phyloP scores from a whole-genome alignment of 2,113 vertebrate genomes.

The Ardeotis arabs region DNA sequence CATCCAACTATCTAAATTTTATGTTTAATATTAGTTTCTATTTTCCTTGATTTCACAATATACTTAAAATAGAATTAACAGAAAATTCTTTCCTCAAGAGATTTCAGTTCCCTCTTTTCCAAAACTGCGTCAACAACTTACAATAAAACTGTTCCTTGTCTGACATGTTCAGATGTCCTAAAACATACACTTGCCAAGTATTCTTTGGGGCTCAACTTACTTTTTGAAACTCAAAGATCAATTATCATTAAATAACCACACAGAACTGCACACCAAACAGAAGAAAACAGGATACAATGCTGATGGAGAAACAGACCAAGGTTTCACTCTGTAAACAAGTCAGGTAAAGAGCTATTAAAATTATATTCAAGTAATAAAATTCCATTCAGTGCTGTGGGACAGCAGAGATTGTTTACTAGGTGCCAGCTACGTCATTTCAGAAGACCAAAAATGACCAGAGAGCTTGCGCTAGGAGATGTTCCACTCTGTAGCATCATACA shows the following conservation, averaged over 20 bases:
- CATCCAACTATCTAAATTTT: rapidly evolving
- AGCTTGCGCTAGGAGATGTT: not conserved
- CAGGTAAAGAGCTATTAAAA: not conserved
- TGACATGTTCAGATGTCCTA: not conserved
- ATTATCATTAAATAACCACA: not conserved
- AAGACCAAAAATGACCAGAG: not conserved
- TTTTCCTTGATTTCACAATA: conserved; percentile 56
- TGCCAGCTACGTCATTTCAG: not conserved
- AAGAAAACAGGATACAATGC: not conserved
- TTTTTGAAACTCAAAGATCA: not conserved
- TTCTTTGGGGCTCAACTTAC: not conserved
- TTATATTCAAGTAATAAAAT: not conserved
- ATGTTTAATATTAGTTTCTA: not conserved
- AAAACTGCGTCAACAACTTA: not conserved
- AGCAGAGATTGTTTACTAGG: not conserved
- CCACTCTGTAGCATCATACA: not conserved
- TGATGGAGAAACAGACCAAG: not conserved
- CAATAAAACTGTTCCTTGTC: rapidly evolving
- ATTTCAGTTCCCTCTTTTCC: conserved; percentile 28
- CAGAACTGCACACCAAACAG: not conserved
- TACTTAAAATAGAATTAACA: not conserved
- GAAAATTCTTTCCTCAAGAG: conserved; percentile 19
- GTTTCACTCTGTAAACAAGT: not conserved
- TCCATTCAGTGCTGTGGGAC: not conserved
- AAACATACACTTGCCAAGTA: not conserved